phyloP scores from a whole-genome alignment of 2,888 invertebrate species.

The Athalia cordata region DNA sequence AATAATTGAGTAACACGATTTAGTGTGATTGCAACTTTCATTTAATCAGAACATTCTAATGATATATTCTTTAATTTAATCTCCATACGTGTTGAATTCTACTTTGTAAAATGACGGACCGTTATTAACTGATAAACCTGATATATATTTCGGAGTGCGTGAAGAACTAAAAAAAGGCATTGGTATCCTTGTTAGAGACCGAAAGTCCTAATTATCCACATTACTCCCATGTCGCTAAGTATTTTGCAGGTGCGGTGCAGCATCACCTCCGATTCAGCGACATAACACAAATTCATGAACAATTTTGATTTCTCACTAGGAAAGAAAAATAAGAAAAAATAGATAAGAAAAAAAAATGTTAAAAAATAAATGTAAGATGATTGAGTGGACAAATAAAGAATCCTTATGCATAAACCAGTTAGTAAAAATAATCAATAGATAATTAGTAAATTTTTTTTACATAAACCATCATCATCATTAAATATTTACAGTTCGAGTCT shows the following conservation, averaged over 20 bases:
- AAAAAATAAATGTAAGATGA: conserved; percentile 62
- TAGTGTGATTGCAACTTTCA: conserved; percentile 60
- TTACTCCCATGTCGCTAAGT: conserved; percentile 67
- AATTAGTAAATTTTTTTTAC: no score
- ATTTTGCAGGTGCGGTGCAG: conserved; percentile 72
- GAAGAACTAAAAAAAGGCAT: neutral
- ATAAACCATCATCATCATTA: neutral
- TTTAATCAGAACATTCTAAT: conserved; percentile 55
- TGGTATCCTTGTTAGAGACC: conserved; percentile 5
- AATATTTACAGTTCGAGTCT: neutral
- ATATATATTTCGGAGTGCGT: conserved; percentile 29
- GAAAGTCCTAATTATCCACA: conserved; percentile 38
- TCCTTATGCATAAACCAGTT: conserved; percentile 51
- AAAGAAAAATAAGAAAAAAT: conserved; percentile 49
- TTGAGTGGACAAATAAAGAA: conserved; percentile 63
- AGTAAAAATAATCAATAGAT: neutral
- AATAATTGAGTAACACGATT: conserved; percentile 31
- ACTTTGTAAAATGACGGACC: conserved; percentile 40
- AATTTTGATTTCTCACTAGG: conserved; percentile 48
- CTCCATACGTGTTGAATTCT: conserved; percentile 30
- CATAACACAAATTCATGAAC: conserved; percentile 49
- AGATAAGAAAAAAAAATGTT: conserved; percentile 58
- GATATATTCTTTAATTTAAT: conserved; percentile 44
- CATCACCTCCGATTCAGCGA: conserved; percentile 62
- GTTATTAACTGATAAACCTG: conserved; percentile 8